These are phyloP conservation scores for Hypomesus transpacificus DNA, from an alignment of 2,113 vertebrate species.

Conservation along the genomic window DNA sequence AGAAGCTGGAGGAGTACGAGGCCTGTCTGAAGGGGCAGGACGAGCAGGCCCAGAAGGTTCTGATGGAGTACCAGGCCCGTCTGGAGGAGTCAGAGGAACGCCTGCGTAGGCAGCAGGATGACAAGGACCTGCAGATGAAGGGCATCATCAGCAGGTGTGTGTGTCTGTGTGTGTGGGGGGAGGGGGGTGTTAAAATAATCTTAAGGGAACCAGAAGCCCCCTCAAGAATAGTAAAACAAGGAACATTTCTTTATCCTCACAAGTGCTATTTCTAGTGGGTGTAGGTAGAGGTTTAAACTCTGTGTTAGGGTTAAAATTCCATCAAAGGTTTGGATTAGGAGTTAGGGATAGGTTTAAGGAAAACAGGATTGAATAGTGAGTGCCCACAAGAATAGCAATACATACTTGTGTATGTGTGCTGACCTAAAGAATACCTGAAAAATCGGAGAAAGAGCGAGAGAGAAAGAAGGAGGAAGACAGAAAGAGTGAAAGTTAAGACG, in stretches of 20 bases:
- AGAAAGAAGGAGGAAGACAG: background rate
- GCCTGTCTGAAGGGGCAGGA: conserved; percentile 93
- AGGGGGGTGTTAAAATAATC: background rate
- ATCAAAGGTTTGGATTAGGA: background rate
- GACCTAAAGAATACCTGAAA: too few relatives aligned
- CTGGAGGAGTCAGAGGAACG: conserved; percentile 96
- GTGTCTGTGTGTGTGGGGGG: conserved; percentile 56
- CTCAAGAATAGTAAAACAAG: background rate
- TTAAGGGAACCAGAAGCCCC: too few relatives aligned
- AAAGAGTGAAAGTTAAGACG: background rate
- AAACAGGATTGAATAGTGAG: too few relatives aligned
- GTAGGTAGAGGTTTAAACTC: background rate
- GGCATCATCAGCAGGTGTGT: conserved; percentile 96
- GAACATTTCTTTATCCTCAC: background rate
- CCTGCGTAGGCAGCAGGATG: conserved; percentile 93
- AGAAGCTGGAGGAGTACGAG: conserved; percentile 97
- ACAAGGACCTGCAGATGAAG: conserved; percentile 99
- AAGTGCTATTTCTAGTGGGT: background rate
- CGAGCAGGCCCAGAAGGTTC: conserved; percentile 91
- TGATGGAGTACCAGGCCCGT: conserved; percentile 94
- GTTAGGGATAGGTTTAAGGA: background rate
- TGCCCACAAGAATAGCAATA: too few relatives aligned
- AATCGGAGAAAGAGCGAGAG: background rate
- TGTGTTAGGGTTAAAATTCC: too few relatives aligned
- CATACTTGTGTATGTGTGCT: background rate